Percentiles rank a stretch among this genome's conserved stretches.
phyloP scores from a whole-genome alignment of 2,113 vertebrate genomes.

The Hemiprocne comata region DNA sequence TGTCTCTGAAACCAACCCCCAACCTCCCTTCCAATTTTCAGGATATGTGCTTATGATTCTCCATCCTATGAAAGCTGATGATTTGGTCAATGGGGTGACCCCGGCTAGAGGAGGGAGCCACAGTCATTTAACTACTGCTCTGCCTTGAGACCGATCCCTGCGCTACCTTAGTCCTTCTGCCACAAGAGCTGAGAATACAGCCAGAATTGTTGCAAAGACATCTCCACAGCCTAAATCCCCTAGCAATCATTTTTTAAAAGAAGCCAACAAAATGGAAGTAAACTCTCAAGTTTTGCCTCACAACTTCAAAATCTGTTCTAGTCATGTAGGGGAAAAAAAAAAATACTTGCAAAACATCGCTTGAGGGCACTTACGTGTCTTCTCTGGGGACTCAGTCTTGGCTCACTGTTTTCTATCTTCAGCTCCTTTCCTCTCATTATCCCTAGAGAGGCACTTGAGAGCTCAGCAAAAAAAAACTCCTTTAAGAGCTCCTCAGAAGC shows the following conservation, averaged over 20 bases:
- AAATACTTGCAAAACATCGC: not conserved
- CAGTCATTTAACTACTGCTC: not conserved
- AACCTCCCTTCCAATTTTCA: not conserved
- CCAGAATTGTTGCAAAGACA: not conserved
- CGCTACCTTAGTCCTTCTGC: not conserved
- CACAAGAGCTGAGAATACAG: not conserved
- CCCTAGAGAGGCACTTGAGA: not conserved
- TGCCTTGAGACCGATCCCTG: not conserved
- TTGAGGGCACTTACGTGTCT: not conserved
- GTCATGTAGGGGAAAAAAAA: too few species aligned
- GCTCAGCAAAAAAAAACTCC: not conserved
- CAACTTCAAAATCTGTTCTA: not conserved
- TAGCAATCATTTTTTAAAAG: not conserved
- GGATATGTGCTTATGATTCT: not conserved
- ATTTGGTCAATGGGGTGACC: not conserved
- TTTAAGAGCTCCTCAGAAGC: not conserved
- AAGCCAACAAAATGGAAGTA: not conserved
- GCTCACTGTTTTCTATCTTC: not conserved
- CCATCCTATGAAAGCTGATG: not conserved
- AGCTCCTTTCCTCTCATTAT: not conserved
- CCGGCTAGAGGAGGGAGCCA: not conserved
- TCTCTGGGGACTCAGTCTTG: not conserved
- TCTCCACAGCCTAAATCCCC: not conserved
- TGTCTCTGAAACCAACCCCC: not conserved
- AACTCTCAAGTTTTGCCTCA: not conserved